Base-by-base conservation (phyloP, 2,888 invertebrate species). In the Tinea trinotella region DNA sequence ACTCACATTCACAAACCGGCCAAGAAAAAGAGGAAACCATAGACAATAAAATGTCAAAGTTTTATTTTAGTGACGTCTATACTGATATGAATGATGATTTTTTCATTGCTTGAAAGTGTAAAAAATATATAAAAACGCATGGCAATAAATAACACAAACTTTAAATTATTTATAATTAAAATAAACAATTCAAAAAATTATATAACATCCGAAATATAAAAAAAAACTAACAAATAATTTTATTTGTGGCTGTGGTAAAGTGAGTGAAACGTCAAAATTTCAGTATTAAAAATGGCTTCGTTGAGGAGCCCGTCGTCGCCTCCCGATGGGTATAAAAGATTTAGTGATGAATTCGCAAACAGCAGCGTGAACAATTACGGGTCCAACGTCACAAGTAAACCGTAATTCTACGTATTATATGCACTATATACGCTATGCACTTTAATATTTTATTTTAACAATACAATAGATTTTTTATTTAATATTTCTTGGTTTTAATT, bases 241-340 rank as follows among this genome's bases (percentile, higher is more conserved):
- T n/a, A n/a, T n/a, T n/a, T n/a, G n/a, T n/a, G n/a, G n/a, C n/a
- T n/a, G n/a, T n/a, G n/a, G n/a, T n/a, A n/a, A n/a, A n/a, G n/a
- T n/a, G 5, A 24, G 13, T 4, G n/a, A 15, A 40, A 40, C 40
- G 40, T 40, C 40, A 40, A 40, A 52, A 49, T 57, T 58, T 73
- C 70, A 83, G 82, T 84, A 58, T 66, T 60, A 62, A 75, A 81
- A 81, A 87, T 87, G 87, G 87, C 87, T 82, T 80, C 87, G 64
- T 62, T 83, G 70, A 74, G 87, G 67, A 87, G 87, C 77, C 84
- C 87, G 74, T 87, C 88, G 67, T 85, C 89, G 68, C 85, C 84
- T 70, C 84, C 88, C 66, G 89, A 90, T 69, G 90, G 90, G 57
- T 90, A 90, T 73, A 88, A 89, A 79, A 83, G 88, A 68, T 90